phyloP scores from a whole-genome alignment of 2,113 vertebrate genomes.

The Bucco capensis region DNA sequence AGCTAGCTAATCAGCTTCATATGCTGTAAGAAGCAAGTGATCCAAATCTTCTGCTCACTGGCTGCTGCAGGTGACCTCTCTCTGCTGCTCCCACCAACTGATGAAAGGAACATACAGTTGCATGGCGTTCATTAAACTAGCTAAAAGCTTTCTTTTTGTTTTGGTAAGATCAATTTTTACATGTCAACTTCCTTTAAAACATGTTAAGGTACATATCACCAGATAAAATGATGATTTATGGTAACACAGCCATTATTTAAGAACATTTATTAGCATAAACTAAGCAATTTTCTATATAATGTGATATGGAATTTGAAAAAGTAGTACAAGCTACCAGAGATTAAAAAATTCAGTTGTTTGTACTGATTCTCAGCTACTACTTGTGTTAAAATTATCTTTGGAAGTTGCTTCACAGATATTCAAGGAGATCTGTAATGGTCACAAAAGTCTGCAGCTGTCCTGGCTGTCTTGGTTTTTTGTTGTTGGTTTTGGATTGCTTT shows the following conservation, averaged over 20 bases:
- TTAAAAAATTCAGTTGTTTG: background rate
- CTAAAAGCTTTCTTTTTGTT: background rate
- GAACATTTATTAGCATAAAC: background rate
- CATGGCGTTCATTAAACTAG: background rate
- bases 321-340: background rate
- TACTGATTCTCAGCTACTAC: background rate
- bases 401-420: background rate
- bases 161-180: background rate
- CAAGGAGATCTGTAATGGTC: background rate
- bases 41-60: background rate
- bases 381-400: background rate
- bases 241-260: background rate
- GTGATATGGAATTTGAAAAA: background rate
- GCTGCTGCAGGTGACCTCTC: background rate
- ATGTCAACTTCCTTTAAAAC: background rate
- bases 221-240: background rate
- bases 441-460: background rate
- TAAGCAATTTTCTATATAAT: background rate
- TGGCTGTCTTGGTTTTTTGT: background rate
- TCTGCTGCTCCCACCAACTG: rapidly evolving
- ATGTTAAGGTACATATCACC: background rate
- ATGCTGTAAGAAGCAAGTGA: background rate
- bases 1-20: background rate
- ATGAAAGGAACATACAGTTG: background rate
- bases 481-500: background rate